Base-by-base conservation (phyloP, 2,888 invertebrate species). In the Barypeithes pellucidus region DNA sequence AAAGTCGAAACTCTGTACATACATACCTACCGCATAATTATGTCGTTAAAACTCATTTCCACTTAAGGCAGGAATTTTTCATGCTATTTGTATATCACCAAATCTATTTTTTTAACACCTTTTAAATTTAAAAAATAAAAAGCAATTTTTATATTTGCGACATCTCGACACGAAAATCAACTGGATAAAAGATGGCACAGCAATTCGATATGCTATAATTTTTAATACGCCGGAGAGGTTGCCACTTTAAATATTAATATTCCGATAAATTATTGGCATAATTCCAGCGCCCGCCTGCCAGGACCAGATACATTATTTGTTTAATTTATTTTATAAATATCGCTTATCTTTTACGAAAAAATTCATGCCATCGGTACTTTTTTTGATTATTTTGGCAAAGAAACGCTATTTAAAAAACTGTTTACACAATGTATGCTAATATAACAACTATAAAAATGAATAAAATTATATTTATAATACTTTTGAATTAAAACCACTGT, bases 181-280 rank as follows among this genome's bases (percentile, higher is more conserved):
- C 16, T 52, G 22, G 33, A 33, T 57, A 57, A 57, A 57, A 33
- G 7, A 57, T 57, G 33, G 3, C 11, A 1, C 18, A 0, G 36
- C 16, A 16, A 57, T 33, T 11, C 18, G 54, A 57, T 33, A 57
- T 33, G 14, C 16, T 33, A 33, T 33, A 33, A 57, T 36, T 52
- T 29, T 24, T 3, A 52, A 22, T 43, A 16, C 14, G 22, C 14
- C 14, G 22, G 45, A 47, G 16, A 62, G 29, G 7, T 4, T 4
- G 59, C 61, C 43, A 43, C 43, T 41, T 61, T 61, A 16, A 22
- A 61, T 29, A 47, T 62, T 62, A 62, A 62, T 62, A 29, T 62
- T 24, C 33, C 45, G 43, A 29, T 11, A 24, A 29, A 29, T 45
- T 12, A 16, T 29, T 62, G 62, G 62, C 62, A 43, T 14, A 12